phyloP scores from a whole-genome alignment of 2,113 vertebrate genomes.

The Zapornia atra region DNA sequence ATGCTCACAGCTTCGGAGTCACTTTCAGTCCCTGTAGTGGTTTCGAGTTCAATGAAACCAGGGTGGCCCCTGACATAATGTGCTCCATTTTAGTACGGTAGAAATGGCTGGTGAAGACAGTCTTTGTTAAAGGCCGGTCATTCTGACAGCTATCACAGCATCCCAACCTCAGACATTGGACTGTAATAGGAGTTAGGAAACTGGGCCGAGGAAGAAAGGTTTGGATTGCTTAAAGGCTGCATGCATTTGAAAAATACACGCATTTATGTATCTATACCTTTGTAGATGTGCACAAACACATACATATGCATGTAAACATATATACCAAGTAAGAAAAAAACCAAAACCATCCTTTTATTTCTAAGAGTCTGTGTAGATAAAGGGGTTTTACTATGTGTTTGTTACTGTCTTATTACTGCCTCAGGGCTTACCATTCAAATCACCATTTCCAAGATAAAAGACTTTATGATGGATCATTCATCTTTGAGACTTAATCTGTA shows the following conservation, averaged over 20 bases:
- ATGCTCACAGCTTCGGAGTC: slow-evolving; percentile 61
- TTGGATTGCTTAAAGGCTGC: neutral
- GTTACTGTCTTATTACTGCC: neutral
- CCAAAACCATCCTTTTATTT: neutral
- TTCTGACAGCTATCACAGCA: neutral
- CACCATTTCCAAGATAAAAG: neutral
- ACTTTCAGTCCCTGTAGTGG: slow-evolving; percentile 68
- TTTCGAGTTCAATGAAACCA: slow-evolving; percentile 77
- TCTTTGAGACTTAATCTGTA: neutral
- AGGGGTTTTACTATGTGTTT: neutral
- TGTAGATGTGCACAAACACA: neutral
- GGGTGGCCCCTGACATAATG: slow-evolving; percentile 74
- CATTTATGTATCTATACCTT: neutral
- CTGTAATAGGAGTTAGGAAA: neutral
- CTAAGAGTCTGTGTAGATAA: neutral
- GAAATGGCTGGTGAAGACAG: slow-evolving; percentile 33
- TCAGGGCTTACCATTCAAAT: neutral
- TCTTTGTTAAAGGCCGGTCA: neutral
- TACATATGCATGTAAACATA: neutral
- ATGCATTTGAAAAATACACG: neutral
- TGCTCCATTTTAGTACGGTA: slow-evolving; percentile 17
- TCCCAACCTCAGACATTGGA: neutral
- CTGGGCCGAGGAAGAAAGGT: neutral
- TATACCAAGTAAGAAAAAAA: neutral
- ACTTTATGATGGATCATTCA: neutral